A percentile compares a stretch with the other conserved stretches of the same genome.
Conservation (phyloP, 64 coral and sea anemone genomes). For the Porites lutea region DNA sequence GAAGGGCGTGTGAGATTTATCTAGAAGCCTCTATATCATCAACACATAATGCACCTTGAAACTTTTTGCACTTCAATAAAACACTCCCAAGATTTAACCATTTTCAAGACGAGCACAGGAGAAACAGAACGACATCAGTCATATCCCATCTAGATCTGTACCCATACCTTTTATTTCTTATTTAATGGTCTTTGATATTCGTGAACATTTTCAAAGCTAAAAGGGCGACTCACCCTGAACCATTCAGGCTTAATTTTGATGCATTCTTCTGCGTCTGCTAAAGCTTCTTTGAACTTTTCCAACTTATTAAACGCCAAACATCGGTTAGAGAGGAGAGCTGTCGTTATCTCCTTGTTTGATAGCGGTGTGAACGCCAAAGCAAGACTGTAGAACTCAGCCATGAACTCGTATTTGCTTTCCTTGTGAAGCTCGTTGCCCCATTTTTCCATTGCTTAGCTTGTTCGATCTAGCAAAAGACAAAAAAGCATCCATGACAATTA, state of each 20-base stretch:
- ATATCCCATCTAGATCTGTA: no score
- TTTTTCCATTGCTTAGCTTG: constrained; percentile 54
- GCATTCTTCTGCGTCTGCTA: constrained; percentile 56
- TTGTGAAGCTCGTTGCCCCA: constrained; percentile 11
- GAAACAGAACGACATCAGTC: no score
- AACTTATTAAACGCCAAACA: constrained; percentile 44
- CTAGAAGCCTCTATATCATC: no score
- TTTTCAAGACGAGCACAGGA: no score
- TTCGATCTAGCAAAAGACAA: background rate
- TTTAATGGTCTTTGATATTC: no score
- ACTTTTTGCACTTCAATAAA: no score
- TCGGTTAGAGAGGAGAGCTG: constrained; percentile 42
- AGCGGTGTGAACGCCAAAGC: constrained; percentile 50
- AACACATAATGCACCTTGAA: no score
- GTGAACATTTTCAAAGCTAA: no score
- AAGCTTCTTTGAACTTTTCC: constrained; percentile 14
- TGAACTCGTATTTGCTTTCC: background rate
- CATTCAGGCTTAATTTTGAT: constrained; percentile 46
- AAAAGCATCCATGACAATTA: no score
- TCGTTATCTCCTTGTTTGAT: background rate
- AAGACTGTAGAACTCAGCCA: constrained; percentile 31
- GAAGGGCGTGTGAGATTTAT: no score
- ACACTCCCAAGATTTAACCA: no score
- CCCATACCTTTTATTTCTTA: no score
- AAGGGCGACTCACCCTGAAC: constrained; percentile 26